Conservation (phyloP, 2,888 invertebrate genomes). For the Oconnorella tubifera region DNA sequence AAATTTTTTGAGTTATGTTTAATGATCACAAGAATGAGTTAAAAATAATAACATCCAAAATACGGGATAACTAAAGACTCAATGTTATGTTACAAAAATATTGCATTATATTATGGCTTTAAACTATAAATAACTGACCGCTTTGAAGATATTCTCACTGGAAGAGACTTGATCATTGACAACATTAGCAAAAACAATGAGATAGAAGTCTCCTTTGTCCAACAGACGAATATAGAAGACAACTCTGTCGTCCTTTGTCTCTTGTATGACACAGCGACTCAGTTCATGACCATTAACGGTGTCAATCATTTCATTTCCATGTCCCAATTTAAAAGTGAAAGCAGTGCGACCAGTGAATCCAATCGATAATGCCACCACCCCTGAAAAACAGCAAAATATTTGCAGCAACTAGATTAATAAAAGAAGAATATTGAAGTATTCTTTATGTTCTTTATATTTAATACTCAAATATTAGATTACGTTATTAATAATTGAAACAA, state of each 20-base stretch:
- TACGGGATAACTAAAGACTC: too few species aligned
- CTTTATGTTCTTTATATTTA: too few species aligned
- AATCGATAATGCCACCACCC: slow-evolving; percentile 50
- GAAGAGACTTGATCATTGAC: slow-evolving; percentile 46
- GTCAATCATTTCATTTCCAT: slow-evolving; percentile 47
- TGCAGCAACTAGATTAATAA: too few species aligned
- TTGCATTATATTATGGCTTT: too few species aligned
- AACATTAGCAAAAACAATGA: slow-evolving; percentile 50
- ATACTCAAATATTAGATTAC: too few species aligned
- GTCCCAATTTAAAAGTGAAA: slow-evolving; percentile 55
- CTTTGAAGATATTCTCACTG: slow-evolving; percentile 52
- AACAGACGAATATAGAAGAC: slow-evolving; percentile 39
- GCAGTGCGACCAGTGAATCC: slow-evolving; percentile 53
- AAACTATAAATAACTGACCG: slow-evolving; percentile 30
- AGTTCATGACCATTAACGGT: slow-evolving; percentile 44
- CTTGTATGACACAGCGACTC: slow-evolving; percentile 52
- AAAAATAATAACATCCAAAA: too few species aligned
- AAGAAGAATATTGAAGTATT: too few species aligned
- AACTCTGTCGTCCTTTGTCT: slow-evolving; percentile 50
- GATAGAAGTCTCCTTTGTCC: slow-evolving; percentile 23
- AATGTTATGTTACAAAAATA: too few species aligned
- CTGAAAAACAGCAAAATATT: slow-evolving; percentile 51
- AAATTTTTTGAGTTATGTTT: too few species aligned
- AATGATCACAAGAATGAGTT: too few species aligned
- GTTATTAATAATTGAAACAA: too few species aligned